Conservation (phyloP, 1,140 invertebrate genomes). For the Cydia splendana region DNA sequence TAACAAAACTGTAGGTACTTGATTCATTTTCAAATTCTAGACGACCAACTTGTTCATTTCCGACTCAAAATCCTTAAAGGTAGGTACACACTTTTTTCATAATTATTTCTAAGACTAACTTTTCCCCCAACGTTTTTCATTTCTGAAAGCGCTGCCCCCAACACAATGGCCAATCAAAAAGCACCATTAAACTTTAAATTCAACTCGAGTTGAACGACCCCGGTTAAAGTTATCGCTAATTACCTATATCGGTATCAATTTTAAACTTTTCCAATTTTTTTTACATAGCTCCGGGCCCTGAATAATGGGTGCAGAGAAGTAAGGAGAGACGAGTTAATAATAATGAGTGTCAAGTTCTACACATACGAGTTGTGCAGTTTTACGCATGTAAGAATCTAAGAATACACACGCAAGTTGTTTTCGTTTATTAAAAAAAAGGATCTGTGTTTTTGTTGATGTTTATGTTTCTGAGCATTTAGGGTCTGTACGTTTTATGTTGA, state of each 20-base stretch:
- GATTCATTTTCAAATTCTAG: no score
- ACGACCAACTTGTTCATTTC: no score
- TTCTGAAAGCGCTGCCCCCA: not conserved
- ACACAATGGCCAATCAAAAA: constrained; percentile 12
- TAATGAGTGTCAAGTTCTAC: not conserved
- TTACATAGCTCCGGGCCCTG: not conserved
- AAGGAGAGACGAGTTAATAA: not conserved
- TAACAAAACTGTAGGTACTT: no score
- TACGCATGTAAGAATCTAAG: no score
- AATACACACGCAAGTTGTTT: no score
- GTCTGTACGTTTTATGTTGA: no score
- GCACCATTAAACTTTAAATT: constrained; percentile 9
- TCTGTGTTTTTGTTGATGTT: no score
- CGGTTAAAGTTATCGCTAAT: not conserved
- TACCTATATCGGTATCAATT: constrained; percentile 19
- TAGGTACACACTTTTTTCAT: not conserved
- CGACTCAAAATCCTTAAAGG: no score
- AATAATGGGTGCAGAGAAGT: not conserved
- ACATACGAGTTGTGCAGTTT: no score
- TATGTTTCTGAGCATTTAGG: no score
- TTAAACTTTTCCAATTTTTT: constrained; percentile 17
- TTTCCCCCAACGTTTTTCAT: not conserved
- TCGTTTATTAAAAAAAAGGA: no score
- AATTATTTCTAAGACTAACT: not conserved
- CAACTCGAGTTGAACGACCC: not conserved